Base-by-base conservation (phyloP, 2,888 invertebrate species). In the Folsomia manolachei region DNA sequence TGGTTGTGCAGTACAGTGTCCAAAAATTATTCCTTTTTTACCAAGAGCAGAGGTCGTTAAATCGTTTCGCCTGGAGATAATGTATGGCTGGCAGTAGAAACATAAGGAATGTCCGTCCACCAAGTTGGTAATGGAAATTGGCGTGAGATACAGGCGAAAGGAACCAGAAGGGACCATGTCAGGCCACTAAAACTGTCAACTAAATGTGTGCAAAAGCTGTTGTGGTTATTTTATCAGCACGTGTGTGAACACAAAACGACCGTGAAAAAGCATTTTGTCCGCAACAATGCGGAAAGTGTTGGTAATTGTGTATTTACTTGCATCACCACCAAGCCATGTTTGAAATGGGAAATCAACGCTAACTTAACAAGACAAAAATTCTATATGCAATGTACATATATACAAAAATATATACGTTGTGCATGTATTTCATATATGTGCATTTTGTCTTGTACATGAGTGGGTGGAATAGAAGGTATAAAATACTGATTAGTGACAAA, bases 181-280 rank as follows among this genome's bases (percentile, higher is more conserved):
- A 21, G 64, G 1, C 18, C 65, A 66, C 67, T 67, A 51, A 67
- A 67, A 67, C 67, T 67, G 67, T 67, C 67, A 67, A 60, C 60
- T 53, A 53, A 67, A 60, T 67, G 53, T 67, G 67, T 39, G 56
- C 25, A 60, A 18, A 53, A 26, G 60, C 14, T 26, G 18, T 67
- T 67, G 67, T 24, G 67, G 67, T 52, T 67, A 67, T 67, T 67
- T 67, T 67, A 67, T 67, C 56, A 67, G 39, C 18, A 52, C 66
- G 25, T 66, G 52, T 67, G 67, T 56, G 53, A 67, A 60, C 53
- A 56, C 60, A 67, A 67, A 56, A 56, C 21, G 21, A 7, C 18
- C 19, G n/a, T 56, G 21, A 18, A 19, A 19, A 19, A 56, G 56
- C 21, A 56, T 56, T 56, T 56, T 56, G 56, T 56, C 21, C 56